These are phyloP conservation scores for Thripadectes ignobilis DNA, from an alignment of 2,797 vertebrate genomes.

Conservation along the genomic window DNA sequence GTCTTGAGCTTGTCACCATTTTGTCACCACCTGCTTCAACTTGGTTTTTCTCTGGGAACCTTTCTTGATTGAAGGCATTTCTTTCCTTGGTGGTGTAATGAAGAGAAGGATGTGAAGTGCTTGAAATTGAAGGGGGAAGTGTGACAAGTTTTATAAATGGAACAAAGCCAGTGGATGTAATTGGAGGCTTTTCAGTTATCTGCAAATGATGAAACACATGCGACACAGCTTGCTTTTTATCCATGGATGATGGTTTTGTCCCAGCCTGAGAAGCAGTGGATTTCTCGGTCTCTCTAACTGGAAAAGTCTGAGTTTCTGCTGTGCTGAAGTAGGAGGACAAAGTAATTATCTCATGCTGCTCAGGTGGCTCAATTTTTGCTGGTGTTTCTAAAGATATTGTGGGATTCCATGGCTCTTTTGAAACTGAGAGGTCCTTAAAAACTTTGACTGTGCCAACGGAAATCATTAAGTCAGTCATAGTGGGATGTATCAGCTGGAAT, in stretches of 20 bases:
- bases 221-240: not conserved
- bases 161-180: not conserved
- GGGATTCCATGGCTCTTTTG: not conserved
- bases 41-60: not conserved
- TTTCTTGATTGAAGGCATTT: not conserved
- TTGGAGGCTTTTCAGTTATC: not conserved
- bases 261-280: not conserved
- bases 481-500: not conserved
- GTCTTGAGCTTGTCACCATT: not conserved
- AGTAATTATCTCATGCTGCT: not conserved
- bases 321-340: not conserved
- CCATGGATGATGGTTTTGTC: not conserved
- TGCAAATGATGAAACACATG: not conserved
- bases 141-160: not conserved
- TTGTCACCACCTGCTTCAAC: not conserved
- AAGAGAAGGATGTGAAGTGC: not conserved
- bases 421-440: not conserved
- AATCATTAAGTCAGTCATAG: not conserved
- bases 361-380: not conserved
- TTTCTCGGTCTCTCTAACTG: not conserved
- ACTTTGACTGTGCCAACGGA: not conserved
- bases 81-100: not conserved
- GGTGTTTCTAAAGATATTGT: not conserved
- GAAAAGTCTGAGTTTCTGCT: not conserved
- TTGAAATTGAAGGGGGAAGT: not conserved